Evolutionary conservation across 1,140 invertebrate genomes (phyloP).

Genomic region (Drosophila orosa): DNA sequence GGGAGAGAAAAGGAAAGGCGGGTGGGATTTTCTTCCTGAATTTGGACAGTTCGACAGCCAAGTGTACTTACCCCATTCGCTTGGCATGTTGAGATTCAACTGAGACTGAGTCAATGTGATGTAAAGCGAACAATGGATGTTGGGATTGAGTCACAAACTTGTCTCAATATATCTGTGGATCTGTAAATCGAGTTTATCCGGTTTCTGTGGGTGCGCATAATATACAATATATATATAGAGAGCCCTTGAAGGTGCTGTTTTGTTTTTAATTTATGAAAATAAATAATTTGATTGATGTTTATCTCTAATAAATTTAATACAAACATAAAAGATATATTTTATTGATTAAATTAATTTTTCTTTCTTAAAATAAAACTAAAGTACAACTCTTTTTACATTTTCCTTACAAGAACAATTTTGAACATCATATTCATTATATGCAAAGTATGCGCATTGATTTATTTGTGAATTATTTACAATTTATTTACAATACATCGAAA

Average conservation of each 20-base stretch:
- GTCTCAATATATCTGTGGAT: slow-evolving; percentile 5
- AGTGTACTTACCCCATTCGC: slow-evolving; percentile 31
- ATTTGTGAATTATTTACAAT: no score
- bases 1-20: background rate
- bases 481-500: no score
- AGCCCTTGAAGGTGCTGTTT: slow-evolving; percentile 6
- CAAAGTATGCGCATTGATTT: no score
- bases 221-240: background rate
- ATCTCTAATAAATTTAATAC: no score
- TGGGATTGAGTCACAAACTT: slow-evolving; percentile 9
- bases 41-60: background rate
- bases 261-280: no score
- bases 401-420: no score
- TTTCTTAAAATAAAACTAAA: no score
- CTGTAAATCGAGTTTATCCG: slow-evolving; percentile 12
- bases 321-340: no score
- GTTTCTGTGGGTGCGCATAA: slow-evolving; percentile 7
- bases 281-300: no score
- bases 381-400: no score
- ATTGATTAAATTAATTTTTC: no score
- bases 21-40: background rate
- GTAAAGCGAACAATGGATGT: slow-evolving; percentile 4
- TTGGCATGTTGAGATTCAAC: slow-evolving; percentile 43
- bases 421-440: no score
- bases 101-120: background rate